Conservation (phyloP, 2,888 invertebrate genomes). For the Neocrepidodera transversa region DNA sequence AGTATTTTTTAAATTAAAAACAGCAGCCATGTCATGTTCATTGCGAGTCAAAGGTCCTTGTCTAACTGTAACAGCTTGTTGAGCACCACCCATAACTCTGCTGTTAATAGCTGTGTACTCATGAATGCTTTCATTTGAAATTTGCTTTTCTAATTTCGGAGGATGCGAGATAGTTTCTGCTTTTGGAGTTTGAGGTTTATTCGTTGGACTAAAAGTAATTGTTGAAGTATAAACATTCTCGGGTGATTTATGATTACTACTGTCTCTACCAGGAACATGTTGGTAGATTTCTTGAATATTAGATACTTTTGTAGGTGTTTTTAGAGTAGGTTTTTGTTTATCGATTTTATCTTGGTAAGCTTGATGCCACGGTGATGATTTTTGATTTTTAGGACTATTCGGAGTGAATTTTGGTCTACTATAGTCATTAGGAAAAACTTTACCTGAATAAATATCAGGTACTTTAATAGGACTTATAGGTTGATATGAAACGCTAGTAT, state of each 20-base stretch:
- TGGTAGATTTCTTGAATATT: constrained; percentile 33
- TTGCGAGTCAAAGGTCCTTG: constrained; percentile 66
- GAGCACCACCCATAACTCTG: constrained; percentile 80
- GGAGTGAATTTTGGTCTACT: constrained; percentile 9
- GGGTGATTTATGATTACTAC: constrained; percentile 7
- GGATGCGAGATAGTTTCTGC: constrained; percentile 36
- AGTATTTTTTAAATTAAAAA: constrained; percentile 63
- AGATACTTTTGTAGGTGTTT: not conserved
- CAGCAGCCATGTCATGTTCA: constrained; percentile 64
- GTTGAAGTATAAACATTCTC: constrained; percentile 45
- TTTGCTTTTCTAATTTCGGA: constrained; percentile 50
- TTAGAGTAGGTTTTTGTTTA: not conserved
- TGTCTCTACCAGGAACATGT: constrained; percentile 38
- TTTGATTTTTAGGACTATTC: not conserved
- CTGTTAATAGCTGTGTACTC: constrained; percentile 69
- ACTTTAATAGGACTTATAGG: not conserved
- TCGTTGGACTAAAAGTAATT: constrained; percentile 39
- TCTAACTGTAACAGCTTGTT: constrained; percentile 72
- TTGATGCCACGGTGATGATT: constrained; percentile 13
- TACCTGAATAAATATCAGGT: not conserved
- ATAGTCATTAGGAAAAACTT: not conserved
- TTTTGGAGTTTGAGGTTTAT: constrained; percentile 28
- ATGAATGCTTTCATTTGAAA: constrained; percentile 54
- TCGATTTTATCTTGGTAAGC: not conserved
- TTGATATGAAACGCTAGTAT: constrained; percentile 42